Evolutionary conservation across 2,113 vertebrate species (phyloP), one percentile per base, ranked within the genome.

Genomic region (Tragelaphus imberbis): DNA sequence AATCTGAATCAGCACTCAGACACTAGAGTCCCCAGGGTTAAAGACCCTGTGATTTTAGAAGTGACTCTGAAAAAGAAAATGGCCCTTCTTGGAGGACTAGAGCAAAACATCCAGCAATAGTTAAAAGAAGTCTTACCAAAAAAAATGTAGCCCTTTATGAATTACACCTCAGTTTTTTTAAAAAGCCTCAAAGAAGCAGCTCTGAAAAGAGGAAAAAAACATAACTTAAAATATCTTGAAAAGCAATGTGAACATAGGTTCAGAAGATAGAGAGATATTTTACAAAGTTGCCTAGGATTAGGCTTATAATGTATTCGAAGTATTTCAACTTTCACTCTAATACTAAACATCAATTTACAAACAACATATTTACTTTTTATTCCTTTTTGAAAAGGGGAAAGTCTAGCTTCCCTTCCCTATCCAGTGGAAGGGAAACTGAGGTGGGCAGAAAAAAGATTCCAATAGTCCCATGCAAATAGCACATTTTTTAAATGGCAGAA

Each of bases 311-410:
- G 53, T 61, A 92, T 56, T 96, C 95, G 96, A 98, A 98, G 40
- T 82, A 94, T 88, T 98, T 94, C 95, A 97, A 94, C 98, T 96
- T 98, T 96, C 53, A 88, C 97, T 98, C 94, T 98, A 98, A 96
- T 85, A 96, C 98, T 98, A 98, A 98, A 88, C 47, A 97, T 89
- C 97, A 97, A 97, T 96, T 97, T 97, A 98, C 95, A 97, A 88
- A 63, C 75, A 97, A 98, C 61, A 96, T 82, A 93, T 94, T 97
- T 84, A 93, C 96, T 97, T 98, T 98, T 96, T 98, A 95, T 93
- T 97, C 40, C 40, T 77, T 77, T 44, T 27, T 77, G 40, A 15
- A 27, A 77, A 77, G 71, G 21, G 71, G 40, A 27, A 77, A 44
- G 6, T 77, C 36, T 77, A 44, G 40, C 40, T n/a, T n/a, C n/a